Percentiles rank a stretch among this genome's conserved stretches.
Conservation (phyloP, 2,113 vertebrate genomes). For the Cromileptes altivelis region DNA sequence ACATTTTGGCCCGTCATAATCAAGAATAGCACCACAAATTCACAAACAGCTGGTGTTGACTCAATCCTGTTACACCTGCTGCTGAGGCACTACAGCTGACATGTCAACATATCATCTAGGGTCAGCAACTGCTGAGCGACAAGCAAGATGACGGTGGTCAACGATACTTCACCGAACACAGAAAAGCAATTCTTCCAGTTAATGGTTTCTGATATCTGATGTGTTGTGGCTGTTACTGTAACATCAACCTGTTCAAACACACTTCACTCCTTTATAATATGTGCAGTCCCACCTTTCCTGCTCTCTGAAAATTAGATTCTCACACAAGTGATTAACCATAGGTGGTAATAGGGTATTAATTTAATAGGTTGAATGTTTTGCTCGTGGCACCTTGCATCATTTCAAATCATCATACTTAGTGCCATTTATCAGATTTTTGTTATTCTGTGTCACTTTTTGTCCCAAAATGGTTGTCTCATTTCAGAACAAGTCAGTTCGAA, state of each 20-base stretch:
- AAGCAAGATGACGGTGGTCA: background rate
- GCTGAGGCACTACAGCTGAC: background rate
- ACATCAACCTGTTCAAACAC: slow-evolving; percentile 14
- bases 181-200: slow-evolving; percentile 31
- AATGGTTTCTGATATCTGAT: slow-evolving; percentile 14
- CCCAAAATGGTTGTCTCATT: background rate
- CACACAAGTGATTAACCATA: background rate
- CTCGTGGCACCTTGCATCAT: background rate
- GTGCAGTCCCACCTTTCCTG: background rate
- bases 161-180: background rate
- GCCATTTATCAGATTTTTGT: background rate
- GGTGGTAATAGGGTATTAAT: background rate
- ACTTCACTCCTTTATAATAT: background rate
- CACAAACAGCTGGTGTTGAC: background rate
- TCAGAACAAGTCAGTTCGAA: background rate
- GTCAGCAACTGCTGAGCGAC: background rate
- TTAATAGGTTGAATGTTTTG: background rate
- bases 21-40: slow-evolving; percentile 15
- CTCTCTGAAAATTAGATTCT: background rate
- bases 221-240: background rate
- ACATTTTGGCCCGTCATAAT: background rate
- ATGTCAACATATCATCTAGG: background rate
- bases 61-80: slow-evolving; percentile 1
- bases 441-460: background rate
- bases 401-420: background rate